Percentiles rank a stretch among this genome's conserved stretches.
phyloP scores from a whole-genome alignment of 1,140 invertebrate species.

The Drosophila chauvacae region DNA sequence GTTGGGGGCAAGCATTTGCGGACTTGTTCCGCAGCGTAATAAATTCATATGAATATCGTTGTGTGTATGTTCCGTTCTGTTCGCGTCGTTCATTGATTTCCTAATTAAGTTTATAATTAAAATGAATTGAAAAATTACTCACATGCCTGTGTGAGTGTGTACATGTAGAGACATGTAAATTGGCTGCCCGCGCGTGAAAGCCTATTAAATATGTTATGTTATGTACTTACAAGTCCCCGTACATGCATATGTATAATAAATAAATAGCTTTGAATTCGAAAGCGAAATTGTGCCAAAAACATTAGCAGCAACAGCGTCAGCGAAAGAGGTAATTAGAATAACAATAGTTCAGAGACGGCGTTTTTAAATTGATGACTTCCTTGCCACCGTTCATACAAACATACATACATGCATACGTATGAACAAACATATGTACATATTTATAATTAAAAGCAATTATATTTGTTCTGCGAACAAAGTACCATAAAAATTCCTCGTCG shows the following conservation, averaged over 20 bases:
- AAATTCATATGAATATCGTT: conserved; percentile 25
- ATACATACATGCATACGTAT: background rate
- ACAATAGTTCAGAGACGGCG: conserved; percentile 46
- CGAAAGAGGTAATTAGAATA: conserved; percentile 66
- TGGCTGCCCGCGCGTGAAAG: conserved; percentile 51
- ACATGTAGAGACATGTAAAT: conserved; percentile 57
- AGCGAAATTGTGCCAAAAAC: conserved; percentile 71
- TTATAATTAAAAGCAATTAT: conserved; percentile 78
- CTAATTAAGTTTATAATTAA: conserved; percentile 85
- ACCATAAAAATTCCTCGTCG: conserved; percentile 63
- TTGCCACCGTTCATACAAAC: conserved; percentile 27
- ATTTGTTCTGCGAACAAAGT: conserved; percentile 68
- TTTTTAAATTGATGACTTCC: conserved; percentile 78
- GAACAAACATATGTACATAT: conserved; percentile 2
- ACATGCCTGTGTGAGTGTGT: conserved; percentile 40
- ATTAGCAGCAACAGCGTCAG: conserved; percentile 10
- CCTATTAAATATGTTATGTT: conserved; percentile 56
- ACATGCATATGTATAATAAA: conserved; percentile 15
- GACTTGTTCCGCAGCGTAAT: conserved; percentile 67
- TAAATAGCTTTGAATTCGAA: conserved; percentile 66
- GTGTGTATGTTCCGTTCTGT: conserved; percentile 66
- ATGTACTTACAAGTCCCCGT: conserved; percentile 31
- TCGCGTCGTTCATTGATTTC: conserved; percentile 81
- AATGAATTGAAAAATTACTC: conserved; percentile 85
- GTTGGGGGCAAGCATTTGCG: conserved; percentile 27